Evolutionary conservation across 2,888 invertebrate species (phyloP).

Genomic region (Byasa hedistus): DNA sequence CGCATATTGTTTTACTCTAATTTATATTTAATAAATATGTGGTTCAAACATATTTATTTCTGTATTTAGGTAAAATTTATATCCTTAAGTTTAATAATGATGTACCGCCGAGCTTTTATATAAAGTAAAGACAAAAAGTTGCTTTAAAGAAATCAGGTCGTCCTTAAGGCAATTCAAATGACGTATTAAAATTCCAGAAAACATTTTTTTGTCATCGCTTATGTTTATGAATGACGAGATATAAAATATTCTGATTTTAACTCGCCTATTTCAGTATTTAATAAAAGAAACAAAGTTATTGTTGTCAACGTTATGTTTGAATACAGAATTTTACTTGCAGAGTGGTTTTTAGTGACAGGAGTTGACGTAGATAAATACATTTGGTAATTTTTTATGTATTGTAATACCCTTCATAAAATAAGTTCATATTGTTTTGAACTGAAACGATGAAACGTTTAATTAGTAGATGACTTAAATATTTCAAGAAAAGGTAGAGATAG

Average conservation of each 20-base stretch:
- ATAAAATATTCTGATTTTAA: constrained; percentile 9
- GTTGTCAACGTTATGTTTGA: too few relatives aligned
- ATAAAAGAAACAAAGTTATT: not conserved
- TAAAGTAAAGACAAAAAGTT: not conserved
- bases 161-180: constrained; percentile 18
- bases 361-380: too few relatives aligned
- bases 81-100: not conserved
- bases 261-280: not conserved
- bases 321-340: too few relatives aligned
- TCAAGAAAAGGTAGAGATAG: constrained; percentile 9
- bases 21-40: too few relatives aligned
- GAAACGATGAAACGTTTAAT: constrained; percentile 2
- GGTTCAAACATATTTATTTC: too few relatives aligned
- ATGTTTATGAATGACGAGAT: constrained; percentile 25
- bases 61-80: not conserved
- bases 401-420: not conserved
- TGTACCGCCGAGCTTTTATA: not conserved
- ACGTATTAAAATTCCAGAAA: constrained; percentile 18
- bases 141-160: not conserved
- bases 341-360: too few relatives aligned
- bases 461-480: constrained; percentile 13
- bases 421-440: not conserved
- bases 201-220: constrained; percentile 14
- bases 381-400: too few relatives aligned
- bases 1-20: not conserved